A percentile compares a stretch with the other conserved stretches of the same genome.
phyloP scores from a whole-genome alignment of 2,888 invertebrate species.

The Acrobeloides nanus region DNA sequence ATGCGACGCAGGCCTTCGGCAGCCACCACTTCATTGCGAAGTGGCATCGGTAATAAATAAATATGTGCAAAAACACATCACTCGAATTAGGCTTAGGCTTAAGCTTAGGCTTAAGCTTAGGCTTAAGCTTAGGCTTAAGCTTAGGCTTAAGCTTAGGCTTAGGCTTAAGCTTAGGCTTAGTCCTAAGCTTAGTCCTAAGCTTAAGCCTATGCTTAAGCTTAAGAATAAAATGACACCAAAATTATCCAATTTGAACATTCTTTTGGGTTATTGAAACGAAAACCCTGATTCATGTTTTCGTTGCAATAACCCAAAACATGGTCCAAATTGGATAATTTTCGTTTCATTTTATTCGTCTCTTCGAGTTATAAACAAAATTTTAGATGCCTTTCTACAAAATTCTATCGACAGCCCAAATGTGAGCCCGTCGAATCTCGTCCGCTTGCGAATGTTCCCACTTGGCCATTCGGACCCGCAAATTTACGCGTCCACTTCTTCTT shows the following conservation, averaged over 20 bases:
- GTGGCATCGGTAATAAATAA: too few species aligned
- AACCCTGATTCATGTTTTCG: too few species aligned
- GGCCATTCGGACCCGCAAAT: slow-evolving; percentile 53
- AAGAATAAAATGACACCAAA: neutral
- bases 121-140: neutral
- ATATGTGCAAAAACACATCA: too few species aligned
- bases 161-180: neutral
- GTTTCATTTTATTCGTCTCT: neutral
- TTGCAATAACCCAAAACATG: too few species aligned
- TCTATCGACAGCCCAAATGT: slow-evolving; percentile 1
- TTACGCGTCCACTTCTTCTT: slow-evolving; percentile 23
- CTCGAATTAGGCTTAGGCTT: neutral
- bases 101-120: neutral
- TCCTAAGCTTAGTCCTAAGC: neutral
- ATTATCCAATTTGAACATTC: neutral
- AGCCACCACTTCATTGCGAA: slow-evolving; percentile 4
- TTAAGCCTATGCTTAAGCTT: neutral
- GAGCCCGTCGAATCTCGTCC: slow-evolving; percentile 11
- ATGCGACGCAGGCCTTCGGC: slow-evolving; percentile 21
- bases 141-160: neutral
- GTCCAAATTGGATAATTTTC: too few species aligned
- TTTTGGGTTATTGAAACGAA: too few species aligned
- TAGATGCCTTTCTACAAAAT: neutral
- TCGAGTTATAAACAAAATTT: neutral
- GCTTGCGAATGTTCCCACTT: slow-evolving; percentile 24